phyloP scores from a whole-genome alignment of 2,113 vertebrate species.

The Bubo bubo region DNA sequence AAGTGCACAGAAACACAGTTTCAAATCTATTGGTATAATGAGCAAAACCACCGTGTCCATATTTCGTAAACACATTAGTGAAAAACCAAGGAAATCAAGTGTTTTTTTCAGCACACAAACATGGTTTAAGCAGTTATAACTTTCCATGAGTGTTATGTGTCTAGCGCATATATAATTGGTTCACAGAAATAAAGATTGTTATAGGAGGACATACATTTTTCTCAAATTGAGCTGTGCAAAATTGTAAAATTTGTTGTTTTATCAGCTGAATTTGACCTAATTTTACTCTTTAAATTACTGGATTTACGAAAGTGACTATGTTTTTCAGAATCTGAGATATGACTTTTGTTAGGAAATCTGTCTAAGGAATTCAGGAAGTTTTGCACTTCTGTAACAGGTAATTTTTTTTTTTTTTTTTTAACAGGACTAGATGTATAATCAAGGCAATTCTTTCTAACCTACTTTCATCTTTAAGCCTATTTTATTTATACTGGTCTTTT shows the following conservation, averaged over 20 bases:
- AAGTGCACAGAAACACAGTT: background rate
- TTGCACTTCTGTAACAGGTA: background rate
- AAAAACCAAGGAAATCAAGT: background rate
- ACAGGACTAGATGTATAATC: background rate
- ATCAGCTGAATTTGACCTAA: background rate
- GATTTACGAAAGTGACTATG: background rate
- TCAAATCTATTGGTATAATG: background rate
- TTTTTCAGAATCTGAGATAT: background rate
- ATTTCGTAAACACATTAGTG: constrained; percentile 2
- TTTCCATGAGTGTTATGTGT: background rate
- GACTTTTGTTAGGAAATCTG: background rate
- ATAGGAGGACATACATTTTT: background rate
- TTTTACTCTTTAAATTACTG: background rate
- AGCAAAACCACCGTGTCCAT: background rate
- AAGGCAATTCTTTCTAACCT: background rate
- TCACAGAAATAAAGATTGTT: background rate
- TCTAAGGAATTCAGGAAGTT: background rate
- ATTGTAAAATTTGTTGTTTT: background rate
- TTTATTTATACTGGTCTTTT: background rate
- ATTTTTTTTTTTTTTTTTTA: background rate
- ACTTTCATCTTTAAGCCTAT: background rate
- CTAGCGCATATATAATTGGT: background rate
- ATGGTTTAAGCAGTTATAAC: background rate
- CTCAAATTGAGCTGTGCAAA: background rate
- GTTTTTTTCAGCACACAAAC: background rate